Conservation (phyloP, 2,797 vertebrate species). For the Geotria australis region DNA sequence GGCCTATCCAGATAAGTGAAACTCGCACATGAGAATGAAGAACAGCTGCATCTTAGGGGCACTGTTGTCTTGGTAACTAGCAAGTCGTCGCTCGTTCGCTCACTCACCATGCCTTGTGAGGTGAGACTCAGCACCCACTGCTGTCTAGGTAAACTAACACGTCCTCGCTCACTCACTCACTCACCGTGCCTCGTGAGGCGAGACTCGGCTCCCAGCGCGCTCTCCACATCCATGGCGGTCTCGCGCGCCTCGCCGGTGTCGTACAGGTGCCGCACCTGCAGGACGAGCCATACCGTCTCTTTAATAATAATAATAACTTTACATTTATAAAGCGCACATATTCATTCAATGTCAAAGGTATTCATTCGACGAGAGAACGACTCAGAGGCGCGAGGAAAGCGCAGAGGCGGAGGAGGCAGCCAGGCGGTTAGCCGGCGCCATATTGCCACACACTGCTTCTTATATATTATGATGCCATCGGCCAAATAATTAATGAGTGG, state of each 20-base stretch:
- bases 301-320: too few relatives aligned
- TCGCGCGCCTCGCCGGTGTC: slow-evolving; percentile 53
- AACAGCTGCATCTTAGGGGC: neutral
- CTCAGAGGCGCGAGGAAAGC: too few relatives aligned
- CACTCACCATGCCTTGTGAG: slow-evolving; percentile 43
- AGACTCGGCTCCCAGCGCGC: slow-evolving; percentile 42
- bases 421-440: too few relatives aligned
- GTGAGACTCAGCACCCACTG: slow-evolving; percentile 38
- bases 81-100: neutral
- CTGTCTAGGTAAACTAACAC: neutral
- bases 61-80: neutral
- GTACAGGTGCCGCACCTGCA: slow-evolving; percentile 53
- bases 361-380: too few relatives aligned
- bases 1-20: too few relatives aligned
- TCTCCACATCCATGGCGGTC: slow-evolving; percentile 50
- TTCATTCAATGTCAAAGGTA: too few relatives aligned
- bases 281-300: neutral
- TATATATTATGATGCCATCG: too few relatives aligned
- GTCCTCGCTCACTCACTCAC: slow-evolving; percentile 3
- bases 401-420: too few relatives aligned
- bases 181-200: slow-evolving; percentile 49
- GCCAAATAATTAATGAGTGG: too few relatives aligned
- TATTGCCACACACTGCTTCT: too few relatives aligned
- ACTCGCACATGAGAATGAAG: neutral
- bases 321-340: too few relatives aligned